Conservation (phyloP, 2,113 vertebrate species). For the Bos taurus region DNA sequence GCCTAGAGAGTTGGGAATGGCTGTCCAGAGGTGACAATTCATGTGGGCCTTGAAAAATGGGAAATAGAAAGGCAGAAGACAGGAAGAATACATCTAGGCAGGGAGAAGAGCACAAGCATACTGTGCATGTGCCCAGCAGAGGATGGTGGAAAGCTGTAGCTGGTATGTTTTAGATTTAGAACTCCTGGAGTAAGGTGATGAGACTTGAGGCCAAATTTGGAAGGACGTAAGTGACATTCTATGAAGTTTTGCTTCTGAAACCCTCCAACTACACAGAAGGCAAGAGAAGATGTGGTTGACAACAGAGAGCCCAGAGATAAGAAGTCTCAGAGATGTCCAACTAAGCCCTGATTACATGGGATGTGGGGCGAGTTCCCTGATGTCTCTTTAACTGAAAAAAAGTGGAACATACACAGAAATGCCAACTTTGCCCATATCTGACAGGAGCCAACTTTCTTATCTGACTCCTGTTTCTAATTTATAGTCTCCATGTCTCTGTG, state of each 20-base stretch:
- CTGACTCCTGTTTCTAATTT: not conserved
- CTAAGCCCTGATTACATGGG: not conserved
- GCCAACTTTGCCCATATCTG: not conserved
- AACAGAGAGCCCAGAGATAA: not conserved
- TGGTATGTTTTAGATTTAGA: not conserved
- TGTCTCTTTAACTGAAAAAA: not conserved
- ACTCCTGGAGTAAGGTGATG: not conserved
- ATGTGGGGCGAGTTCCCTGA: rapidly evolving
- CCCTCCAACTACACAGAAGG: not conserved
- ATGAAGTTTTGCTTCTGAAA: not conserved
- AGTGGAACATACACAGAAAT: not conserved
- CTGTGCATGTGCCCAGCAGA: too few relatives aligned
- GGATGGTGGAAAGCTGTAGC: not conserved
- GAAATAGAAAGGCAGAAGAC: not conserved
- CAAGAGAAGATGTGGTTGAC: not conserved
- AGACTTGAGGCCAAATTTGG: not conserved
- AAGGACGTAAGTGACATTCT: not conserved
- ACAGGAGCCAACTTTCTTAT: not conserved
- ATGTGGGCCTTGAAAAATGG: not conserved
- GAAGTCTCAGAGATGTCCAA: not conserved
- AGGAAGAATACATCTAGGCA: not conserved
- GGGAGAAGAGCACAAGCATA: not conserved
- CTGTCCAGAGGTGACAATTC: too few relatives aligned
- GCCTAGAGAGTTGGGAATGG: not conserved
- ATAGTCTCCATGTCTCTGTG: not conserved